Conservation (phyloP, 2,797 vertebrate species). For the Chelon auratus region DNA sequence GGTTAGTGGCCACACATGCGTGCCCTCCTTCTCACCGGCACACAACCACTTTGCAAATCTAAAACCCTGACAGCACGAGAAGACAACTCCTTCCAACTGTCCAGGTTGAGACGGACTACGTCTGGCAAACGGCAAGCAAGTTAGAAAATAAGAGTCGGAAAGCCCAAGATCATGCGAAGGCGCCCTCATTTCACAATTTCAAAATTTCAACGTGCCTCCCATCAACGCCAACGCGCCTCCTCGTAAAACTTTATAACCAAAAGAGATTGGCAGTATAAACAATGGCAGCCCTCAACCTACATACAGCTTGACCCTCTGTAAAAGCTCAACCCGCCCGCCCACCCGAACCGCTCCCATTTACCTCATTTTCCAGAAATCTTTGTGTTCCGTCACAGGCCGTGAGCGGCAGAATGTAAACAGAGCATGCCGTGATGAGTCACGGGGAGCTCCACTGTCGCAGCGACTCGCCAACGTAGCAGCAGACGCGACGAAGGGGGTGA, state of each 20-base stretch:
- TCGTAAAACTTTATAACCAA: background rate
- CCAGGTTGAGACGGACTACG: constrained; percentile 35
- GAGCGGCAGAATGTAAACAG: constrained; percentile 61
- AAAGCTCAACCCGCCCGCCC: constrained; percentile 25
- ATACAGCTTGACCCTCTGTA: constrained; percentile 13
- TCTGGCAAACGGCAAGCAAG: constrained; percentile 34
- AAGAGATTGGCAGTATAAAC: constrained; percentile 1
- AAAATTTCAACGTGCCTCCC: background rate
- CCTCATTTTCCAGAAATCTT: constrained; percentile 68
- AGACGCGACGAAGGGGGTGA: constrained; percentile 14
- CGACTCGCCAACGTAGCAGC: constrained; percentile 44
- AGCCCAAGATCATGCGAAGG: constrained; percentile 13
- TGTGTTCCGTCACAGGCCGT: constrained; percentile 56
- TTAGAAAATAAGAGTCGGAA: constrained; percentile 1
- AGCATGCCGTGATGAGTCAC: constrained; percentile 58
- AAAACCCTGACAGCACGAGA: background rate
- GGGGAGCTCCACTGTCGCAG: constrained; percentile 34
- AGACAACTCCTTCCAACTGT: background rate
- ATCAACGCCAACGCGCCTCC: background rate
- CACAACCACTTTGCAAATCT: constrained; percentile 3
- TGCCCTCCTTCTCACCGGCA: background rate
- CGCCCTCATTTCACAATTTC: too few relatives aligned
- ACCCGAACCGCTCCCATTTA: constrained; percentile 20
- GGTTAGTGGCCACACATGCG: constrained; percentile 4
- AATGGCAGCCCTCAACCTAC: constrained; percentile 10